These are phyloP conservation scores for Chrysomela aeneicollis DNA, from an alignment of 2,888 invertebrate species.

Conservation along the genomic window DNA sequence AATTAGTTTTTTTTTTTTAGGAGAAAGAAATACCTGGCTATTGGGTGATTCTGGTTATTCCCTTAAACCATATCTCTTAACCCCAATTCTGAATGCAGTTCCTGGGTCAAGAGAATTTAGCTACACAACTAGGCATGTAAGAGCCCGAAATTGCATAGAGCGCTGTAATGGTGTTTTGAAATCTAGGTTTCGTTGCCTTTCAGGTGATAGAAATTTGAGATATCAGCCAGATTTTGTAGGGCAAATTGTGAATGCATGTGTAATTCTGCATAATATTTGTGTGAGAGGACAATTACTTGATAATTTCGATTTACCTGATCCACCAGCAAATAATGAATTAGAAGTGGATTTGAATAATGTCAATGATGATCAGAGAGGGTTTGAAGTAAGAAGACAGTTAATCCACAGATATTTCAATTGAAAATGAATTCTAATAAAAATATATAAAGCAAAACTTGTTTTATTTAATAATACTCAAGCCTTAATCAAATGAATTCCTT, in stretches of 20 bases:
- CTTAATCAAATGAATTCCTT: neutral
- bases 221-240: neutral
- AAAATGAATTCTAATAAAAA: slow-evolving; percentile 1
- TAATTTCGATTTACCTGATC: neutral
- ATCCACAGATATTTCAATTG: neutral
- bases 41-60: slow-evolving; percentile 13
- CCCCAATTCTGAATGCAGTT: slow-evolving; percentile 29
- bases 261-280: slow-evolving; percentile 13
- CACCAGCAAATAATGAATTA: slow-evolving; percentile 8
- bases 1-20: too few species aligned
- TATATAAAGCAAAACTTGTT: neutral
- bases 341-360: slow-evolving; percentile 10
- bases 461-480: neutral
- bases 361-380: slow-evolving; percentile 10
- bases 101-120: neutral
- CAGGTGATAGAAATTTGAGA: slow-evolving; percentile 10
- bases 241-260: slow-evolving; percentile 11
- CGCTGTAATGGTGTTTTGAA: slow-evolving; percentile 14
- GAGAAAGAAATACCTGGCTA: slow-evolving; percentile 9
- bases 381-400: neutral
- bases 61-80: slow-evolving; percentile 31
- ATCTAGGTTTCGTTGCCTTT: slow-evolving; percentile 8
- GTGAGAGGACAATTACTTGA: slow-evolving; percentile 7
- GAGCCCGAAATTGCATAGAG: slow-evolving; percentile 9
- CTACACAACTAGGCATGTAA: slow-evolving; percentile 6